Percentiles rank a stretch among this genome's conserved stretches.
phyloP scores from a whole-genome alignment of 2,888 invertebrate species.

The Aphidius colemani region DNA sequence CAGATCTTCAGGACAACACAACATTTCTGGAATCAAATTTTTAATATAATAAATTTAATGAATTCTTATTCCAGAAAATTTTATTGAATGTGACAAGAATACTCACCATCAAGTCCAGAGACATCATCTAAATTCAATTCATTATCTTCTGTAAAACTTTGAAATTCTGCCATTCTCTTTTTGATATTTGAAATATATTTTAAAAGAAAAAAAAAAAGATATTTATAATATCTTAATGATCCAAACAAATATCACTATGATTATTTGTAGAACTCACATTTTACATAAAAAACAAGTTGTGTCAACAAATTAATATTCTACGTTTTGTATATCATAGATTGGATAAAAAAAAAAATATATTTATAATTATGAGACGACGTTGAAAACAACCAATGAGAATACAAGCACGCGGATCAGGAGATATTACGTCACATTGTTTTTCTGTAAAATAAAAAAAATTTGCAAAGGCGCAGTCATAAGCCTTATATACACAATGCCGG shows the following conservation, averaged over 20 bases:
- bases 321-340: background rate
- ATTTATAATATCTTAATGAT: too few species aligned
- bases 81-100: conserved; percentile 16
- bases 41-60: background rate
- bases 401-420: conserved; percentile 63
- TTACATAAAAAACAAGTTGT: conserved; percentile 22
- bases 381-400: conserved; percentile 64
- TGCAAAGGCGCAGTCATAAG: too few species aligned
- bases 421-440: conserved; percentile 65
- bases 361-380: conserved; percentile 50
- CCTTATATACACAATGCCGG: too few species aligned
- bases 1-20: conserved; percentile 64
- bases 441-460: conserved; percentile 35
- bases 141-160: conserved; percentile 62
- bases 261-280: conserved; percentile 36
- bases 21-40: conserved; percentile 58
- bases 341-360: conserved; percentile 36
- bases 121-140: conserved; percentile 72
- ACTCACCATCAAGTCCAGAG: conserved; percentile 72
- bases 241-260: too few species aligned
- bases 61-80: background rate
- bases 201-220: conserved; percentile 55
- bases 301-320: too few species aligned
- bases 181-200: conserved; percentile 5
- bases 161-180: conserved; percentile 43